Evolutionary conservation across 2,797 vertebrate species (phyloP), one percentile per base, ranked within the genome.

Genomic region (Falco peregrinus): DNA sequence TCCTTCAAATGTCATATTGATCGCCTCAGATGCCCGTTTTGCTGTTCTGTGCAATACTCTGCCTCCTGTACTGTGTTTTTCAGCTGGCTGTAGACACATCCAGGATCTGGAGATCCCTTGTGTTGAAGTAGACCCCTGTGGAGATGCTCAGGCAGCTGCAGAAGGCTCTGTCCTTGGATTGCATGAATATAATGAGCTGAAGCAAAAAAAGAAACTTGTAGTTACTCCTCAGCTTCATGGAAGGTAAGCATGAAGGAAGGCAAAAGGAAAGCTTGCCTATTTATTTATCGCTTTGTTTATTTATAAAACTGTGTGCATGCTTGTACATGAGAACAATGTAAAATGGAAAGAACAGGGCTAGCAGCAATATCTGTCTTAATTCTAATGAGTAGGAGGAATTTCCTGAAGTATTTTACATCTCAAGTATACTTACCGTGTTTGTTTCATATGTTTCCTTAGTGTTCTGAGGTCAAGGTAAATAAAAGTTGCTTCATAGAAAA

Each of bases 81-180:
- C 47, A 99, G 99, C 89, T 82, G 99, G 99, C 37, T 99, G 99
- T 97, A 98, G 98, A 92, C 97, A 98, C 80, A 97, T 99, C 53
- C 99, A 99, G 96, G 99, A 99, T 51, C 96, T 99, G 96, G 99
- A 99, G 96, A 94, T 99, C 60, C 95, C 96, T 8, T 97, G 97
- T 1, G 98, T 99, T 81, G 99, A 99, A 97, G 99, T 99, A 91
- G 99, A 99, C 35, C 97, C 98, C 50, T 99, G 99, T 17, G 99
- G 99, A 54, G 99, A 99, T 18, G 98, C 98, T 10, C 99, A 99
- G 95, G 98, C 99, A 0, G 99, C 99, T 35, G 99, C 99, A 26
- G 99, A 99, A 98, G 99, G 99, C 1, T 99, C 99, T 1, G 59
- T 98, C 88, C 98, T 99, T 8, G 98, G 99, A 35, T 97, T 99